These are phyloP conservation scores for Calephelis virginiensis DNA, from an alignment of 1,140 invertebrate species.

Conservation along the genomic window DNA sequence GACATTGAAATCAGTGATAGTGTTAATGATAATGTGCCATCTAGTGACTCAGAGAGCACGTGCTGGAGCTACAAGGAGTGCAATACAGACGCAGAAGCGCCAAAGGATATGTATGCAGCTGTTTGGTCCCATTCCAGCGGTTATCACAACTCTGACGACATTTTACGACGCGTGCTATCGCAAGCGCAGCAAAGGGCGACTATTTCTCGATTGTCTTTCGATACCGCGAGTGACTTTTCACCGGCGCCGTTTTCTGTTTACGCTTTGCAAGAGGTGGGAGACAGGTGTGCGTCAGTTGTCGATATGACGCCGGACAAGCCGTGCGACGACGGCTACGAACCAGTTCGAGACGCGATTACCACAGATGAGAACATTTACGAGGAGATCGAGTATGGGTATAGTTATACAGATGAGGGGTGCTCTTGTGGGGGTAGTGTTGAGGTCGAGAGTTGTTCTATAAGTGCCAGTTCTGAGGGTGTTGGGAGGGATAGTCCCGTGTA, in stretches of 20 bases:
- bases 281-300: conserved; percentile 61
- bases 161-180: conserved; percentile 52
- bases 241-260: conserved; percentile 56
- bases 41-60: conserved; percentile 57
- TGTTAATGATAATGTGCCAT: conserved; percentile 4
- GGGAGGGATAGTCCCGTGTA: conserved; percentile 71
- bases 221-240: conserved; percentile 58
- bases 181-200: conserved; percentile 59
- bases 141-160: conserved; percentile 67
- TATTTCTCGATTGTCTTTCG: conserved; percentile 57
- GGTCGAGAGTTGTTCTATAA: conserved; percentile 65
- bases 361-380: conserved; percentile 71
- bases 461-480: conserved; percentile 67
- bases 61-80: conserved; percentile 72
- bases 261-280: conserved; percentile 63
- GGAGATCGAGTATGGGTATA: conserved; percentile 64
- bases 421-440: conserved; percentile 66
- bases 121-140: conserved; percentile 68
- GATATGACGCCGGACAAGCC: conserved; percentile 61
- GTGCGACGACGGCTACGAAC: conserved; percentile 67
- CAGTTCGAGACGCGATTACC: conserved; percentile 59
- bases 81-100: conserved; percentile 39
- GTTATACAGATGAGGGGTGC: conserved; percentile 66
- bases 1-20: conserved; percentile 43
- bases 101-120: conserved; percentile 47